Evolutionary conservation across 2,113 vertebrate species (phyloP), one percentile per base, ranked within the genome.

Genomic region (Rhipidura dahli): DNA sequence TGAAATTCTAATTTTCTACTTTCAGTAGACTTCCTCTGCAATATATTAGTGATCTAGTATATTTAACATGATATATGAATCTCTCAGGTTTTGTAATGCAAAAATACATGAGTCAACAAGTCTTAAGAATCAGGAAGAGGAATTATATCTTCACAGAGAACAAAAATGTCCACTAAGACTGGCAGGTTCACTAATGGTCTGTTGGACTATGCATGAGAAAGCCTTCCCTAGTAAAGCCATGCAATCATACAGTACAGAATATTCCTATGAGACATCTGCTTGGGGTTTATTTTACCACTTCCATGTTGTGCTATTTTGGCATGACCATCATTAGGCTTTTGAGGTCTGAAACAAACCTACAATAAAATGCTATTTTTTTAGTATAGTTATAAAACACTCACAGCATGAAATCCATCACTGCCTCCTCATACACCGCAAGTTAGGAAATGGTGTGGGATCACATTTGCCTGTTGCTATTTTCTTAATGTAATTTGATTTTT

Each of bases 331-430:
- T 88, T 89, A 95, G 54, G 51, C 35, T 77, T 96, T 85, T 96
- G 86, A 94, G 93, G 76, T 94, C 85, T 88, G 75, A 92, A 92
- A 77, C 61, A 93, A 87, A 59, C 76, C 75, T 97, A 63, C 64
- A 89, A 83, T 87, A 93, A 94, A 96, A 71, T 1, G 7, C 37
- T 91, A 37, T 24, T 66, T 88, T 90, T 83, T 75, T 40, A 54
- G 47, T 56, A 21, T 33, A 84, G 60, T 89, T 86, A 56, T 89
- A 82, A 96, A 90, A 68, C 68, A 60, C 19, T 59, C 78, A 73
- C 45, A 90, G 86, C 61, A 72, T 89, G 76, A 94, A 88, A 76
- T 90, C 77, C 63, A 44, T 94, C 50, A 37, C 75, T 93, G 30
- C 91, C 57, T 91, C 63, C 65, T 92, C 57, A 69, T 77, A 75